Evolutionary conservation across 1,140 invertebrate species (phyloP).

Genomic region (Drosophila funebris): DNA sequence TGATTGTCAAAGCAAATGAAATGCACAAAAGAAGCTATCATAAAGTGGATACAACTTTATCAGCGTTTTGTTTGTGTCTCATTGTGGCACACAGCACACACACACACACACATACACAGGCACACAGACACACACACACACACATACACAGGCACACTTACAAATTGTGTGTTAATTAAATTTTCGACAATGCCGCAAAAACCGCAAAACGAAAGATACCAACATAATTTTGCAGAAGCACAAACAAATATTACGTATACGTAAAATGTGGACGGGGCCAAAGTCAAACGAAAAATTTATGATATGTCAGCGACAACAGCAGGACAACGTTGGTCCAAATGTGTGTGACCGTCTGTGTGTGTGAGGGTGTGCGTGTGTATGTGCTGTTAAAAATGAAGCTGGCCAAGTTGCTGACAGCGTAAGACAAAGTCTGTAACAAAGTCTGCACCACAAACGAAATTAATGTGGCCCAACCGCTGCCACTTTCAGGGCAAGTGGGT

Average conservation of each 20-base stretch:
- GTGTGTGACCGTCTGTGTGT: background rate
- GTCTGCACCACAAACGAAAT: conserved; percentile 33
- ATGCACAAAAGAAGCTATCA: conserved; percentile 22
- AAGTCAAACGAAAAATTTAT: conserved; percentile 69
- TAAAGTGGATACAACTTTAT: conserved; percentile 55
- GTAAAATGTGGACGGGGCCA: conserved; percentile 15
- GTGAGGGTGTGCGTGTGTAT: background rate
- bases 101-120: background rate
- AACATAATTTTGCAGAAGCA: conserved; percentile 24
- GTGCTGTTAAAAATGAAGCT: conserved; percentile 55
- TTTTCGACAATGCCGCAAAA: conserved; percentile 51
- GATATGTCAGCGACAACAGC: conserved; percentile 62
- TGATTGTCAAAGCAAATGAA: conserved; percentile 52
- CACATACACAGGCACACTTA: too few species aligned
- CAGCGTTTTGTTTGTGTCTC: conserved; percentile 27
- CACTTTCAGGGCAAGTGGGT: background rate
- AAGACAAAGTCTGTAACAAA: conserved; percentile 36
- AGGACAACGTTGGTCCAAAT: background rate
- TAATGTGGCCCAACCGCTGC: conserved; percentile 34
- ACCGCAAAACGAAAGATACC: conserved; percentile 28
- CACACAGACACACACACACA: conserved; percentile 16
- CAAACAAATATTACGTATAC: conserved; percentile 47
- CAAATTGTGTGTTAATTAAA: conserved; percentile 75
- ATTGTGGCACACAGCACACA: conserved; percentile 36
- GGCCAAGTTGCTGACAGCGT: conserved; percentile 59